Conservation (phyloP, 2,113 vertebrate species). For the Okapia johnstoni region DNA sequence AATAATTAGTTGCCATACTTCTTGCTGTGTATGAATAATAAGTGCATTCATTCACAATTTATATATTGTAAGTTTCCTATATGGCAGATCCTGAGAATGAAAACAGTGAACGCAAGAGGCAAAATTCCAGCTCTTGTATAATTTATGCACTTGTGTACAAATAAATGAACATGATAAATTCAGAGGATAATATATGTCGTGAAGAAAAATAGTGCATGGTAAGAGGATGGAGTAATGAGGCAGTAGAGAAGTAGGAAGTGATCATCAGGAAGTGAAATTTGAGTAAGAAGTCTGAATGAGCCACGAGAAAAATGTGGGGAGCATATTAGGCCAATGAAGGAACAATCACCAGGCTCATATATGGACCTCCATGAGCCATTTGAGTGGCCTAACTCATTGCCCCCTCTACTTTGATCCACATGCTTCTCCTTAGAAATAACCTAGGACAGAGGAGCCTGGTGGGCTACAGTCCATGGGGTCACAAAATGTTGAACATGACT, state of each 20-base stretch:
- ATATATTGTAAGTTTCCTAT: background rate
- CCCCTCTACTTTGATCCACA: background rate
- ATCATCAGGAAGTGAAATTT: background rate
- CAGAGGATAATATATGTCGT: background rate
- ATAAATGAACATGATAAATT: background rate
- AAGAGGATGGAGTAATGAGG: background rate
- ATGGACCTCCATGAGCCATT: background rate
- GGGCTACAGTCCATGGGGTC: background rate
- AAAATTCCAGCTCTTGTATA: background rate
- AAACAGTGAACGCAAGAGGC: background rate
- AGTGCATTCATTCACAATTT: background rate
- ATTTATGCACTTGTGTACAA: background rate
- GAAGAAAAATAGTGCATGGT: background rate
- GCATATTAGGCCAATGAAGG: background rate
- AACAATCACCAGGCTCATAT: background rate
- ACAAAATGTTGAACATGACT: background rate
- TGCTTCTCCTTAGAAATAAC: background rate
- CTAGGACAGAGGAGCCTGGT: background rate
- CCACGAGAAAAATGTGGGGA: background rate
- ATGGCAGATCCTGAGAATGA: background rate
- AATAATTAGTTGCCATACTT: background rate
- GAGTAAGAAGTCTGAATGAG: background rate
- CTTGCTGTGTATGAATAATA: background rate
- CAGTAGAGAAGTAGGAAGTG: background rate
- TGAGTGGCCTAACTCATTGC: background rate